Conservation (phyloP, 1,140 invertebrate genomes). For the Camponotus vicinus region DNA sequence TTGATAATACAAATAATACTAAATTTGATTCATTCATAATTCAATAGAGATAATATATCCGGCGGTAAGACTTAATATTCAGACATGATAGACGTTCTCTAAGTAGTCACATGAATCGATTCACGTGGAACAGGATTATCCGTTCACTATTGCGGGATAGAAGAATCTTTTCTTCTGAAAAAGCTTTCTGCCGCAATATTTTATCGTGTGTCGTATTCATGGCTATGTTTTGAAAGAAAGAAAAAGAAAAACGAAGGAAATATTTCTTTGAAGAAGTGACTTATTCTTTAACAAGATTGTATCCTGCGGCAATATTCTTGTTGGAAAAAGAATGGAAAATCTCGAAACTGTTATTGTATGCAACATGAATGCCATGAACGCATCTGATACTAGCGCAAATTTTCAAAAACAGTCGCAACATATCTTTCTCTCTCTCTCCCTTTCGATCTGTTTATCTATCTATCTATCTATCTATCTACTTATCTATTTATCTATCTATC, state of each 20-base stretch:
- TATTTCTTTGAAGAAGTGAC: conserved; percentile 10
- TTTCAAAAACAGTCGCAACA: neutral
- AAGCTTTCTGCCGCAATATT: neutral
- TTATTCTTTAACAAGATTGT: conserved; percentile 27
- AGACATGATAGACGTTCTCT: neutral
- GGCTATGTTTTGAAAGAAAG: neutral
- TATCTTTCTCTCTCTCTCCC: neutral
- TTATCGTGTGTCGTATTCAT: neutral
- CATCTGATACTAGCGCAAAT: conserved; percentile 4
- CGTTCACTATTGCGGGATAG: neutral
- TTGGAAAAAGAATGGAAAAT: conserved; percentile 11
- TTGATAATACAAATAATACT: neutral
- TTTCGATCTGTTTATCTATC: no score
- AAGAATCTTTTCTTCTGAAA: neutral
- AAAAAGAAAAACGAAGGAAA: conserved; percentile 8
- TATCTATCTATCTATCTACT: no score
- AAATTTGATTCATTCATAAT: neutral
- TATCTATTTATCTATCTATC: no score
- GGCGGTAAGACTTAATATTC: neutral
- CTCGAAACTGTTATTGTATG: neutral
- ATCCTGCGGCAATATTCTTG: neutral
- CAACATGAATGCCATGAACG: neutral
- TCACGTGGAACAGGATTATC: conserved; percentile 19
- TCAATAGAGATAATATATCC: neutral
- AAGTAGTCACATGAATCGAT: neutral